Base-by-base conservation (phyloP, 2,888 invertebrate species). In the Eupeodes latifasciatus region DNA sequence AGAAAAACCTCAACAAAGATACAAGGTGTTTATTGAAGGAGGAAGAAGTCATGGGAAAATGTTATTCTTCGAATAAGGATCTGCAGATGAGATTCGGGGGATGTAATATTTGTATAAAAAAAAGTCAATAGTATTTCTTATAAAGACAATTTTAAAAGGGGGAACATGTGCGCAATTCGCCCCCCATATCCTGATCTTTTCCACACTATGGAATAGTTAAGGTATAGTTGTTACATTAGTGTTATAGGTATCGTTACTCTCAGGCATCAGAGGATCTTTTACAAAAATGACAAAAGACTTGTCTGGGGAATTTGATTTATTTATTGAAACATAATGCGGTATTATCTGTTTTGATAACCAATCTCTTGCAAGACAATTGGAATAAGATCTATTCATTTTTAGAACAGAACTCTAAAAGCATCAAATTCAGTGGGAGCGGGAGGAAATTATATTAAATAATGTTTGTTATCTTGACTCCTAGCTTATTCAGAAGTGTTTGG, bases 31-130 rank as follows among this genome's bases (percentile, higher is more conserved):
- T 79, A 69, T 79, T 78, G 83, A 76, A 71, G 83, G 83, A 83
- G 83, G 79, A 83, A 87, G 75, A 81, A 87, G 87, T 87, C 87
- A 87, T 87, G 87, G 80, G 84, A 87, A 87, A 84, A 87, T 87
- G 12, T 40, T 57, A 57, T 87, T 87, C 84, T 67, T 36, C 67
- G 83, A 83, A 82, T 62, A 85, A 66, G 76, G 81, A 81, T 69
- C 77, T 85, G 81, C 78, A 62, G 67, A 69, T 77, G 71, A 75
- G 47, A 27, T 76, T 64, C 34, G 12, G 4, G 19, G 47, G 47
- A 27, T 27, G 7, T 14, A 59, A 14, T 51, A 40, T 40, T 36
- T 61, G 7, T 69, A 74, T 27, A 62, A 12, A 40, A 62, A 66
- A 64, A 72, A 55, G 55, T 14, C 14, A 78, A 69, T 34, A 44